These are phyloP conservation scores for Nomada hirtipes DNA, from an alignment of 2,888 invertebrate genomes.

Conservation along the genomic window DNA sequence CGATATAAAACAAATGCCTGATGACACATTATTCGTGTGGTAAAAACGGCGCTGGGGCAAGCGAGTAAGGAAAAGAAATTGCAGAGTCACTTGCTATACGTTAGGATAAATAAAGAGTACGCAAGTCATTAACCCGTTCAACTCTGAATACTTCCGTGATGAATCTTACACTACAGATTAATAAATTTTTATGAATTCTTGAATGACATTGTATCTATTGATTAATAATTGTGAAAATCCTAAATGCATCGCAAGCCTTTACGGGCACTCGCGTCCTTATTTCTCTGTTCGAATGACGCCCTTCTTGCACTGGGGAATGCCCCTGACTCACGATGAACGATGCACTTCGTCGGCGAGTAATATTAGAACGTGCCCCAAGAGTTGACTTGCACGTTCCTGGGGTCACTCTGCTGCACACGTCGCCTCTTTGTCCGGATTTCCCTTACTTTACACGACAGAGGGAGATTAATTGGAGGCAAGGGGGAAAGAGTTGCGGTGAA, in stretches of 20 bases:
- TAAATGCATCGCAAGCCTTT: constrained; percentile 10
- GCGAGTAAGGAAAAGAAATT: no score
- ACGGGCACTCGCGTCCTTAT: constrained; percentile 16
- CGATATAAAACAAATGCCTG: no score
- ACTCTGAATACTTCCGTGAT: no score
- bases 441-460: constrained; percentile 5
- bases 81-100: no score
- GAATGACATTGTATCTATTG: no score
- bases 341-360: constrained; percentile 65
- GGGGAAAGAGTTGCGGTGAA: neutral
- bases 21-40: no score
- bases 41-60: no score
- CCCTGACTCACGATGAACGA: constrained; percentile 68
- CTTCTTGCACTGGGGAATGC: constrained; percentile 47
- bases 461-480: constrained; percentile 33
- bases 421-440: neutral
- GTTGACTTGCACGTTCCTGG: constrained; percentile 54
- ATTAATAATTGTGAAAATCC: neutral
- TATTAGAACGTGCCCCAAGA: constrained; percentile 70
- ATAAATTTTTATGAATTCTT: no score
- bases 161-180: no score
- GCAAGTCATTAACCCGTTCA: no score
- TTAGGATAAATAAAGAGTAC: no score
- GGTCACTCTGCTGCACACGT: constrained; percentile 22
- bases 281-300: neutral